phyloP scores from a whole-genome alignment of 1,140 invertebrate species.

The Hyles euphorbiae region DNA sequence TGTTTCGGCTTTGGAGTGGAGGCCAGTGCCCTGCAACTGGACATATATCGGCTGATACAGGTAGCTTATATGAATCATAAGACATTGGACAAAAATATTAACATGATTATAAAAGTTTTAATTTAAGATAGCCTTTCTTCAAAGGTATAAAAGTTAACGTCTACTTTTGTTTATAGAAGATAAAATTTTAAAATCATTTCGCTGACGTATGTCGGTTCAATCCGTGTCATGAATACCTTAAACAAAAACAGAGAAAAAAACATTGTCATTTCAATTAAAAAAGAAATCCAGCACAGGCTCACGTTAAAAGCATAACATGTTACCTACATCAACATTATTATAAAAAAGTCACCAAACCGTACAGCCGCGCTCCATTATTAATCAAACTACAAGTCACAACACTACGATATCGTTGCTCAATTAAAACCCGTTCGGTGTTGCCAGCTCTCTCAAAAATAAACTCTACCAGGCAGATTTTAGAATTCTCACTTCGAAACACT shows the following conservation, averaged over 20 bases:
- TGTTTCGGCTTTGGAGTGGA: too few relatives aligned
- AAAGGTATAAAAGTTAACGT: too few relatives aligned
- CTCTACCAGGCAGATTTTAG: neutral
- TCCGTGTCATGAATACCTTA: too few relatives aligned
- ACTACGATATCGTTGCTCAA: slow-evolving; percentile 66
- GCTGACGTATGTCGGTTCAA: too few relatives aligned
- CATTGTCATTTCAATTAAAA: slow-evolving; percentile 11
- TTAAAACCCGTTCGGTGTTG: slow-evolving; percentile 56
- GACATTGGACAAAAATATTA: too few relatives aligned
- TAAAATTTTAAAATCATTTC: too few relatives aligned
- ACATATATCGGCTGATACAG: too few relatives aligned
- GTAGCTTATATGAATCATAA: too few relatives aligned
- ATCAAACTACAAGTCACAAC: slow-evolving; percentile 69
- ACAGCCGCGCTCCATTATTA: slow-evolving; percentile 65
- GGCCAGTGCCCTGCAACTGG: too few relatives aligned
- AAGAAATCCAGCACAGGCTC: slow-evolving; percentile 31
- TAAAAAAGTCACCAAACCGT: slow-evolving; percentile 31
- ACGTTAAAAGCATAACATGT: slow-evolving; percentile 51
- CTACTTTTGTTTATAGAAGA: too few relatives aligned
- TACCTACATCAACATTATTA: slow-evolving; percentile 54
- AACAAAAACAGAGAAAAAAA: neutral
- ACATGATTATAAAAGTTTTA: too few relatives aligned
- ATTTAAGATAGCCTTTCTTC: too few relatives aligned
- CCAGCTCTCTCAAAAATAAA: neutral
- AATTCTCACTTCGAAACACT: slow-evolving; percentile 1